Percentiles rank a stretch among this genome's conserved stretches.
These are phyloP conservation scores for Pluvialis apricaria DNA, from an alignment of 2,113 vertebrate genomes.

Conservation along the genomic window DNA sequence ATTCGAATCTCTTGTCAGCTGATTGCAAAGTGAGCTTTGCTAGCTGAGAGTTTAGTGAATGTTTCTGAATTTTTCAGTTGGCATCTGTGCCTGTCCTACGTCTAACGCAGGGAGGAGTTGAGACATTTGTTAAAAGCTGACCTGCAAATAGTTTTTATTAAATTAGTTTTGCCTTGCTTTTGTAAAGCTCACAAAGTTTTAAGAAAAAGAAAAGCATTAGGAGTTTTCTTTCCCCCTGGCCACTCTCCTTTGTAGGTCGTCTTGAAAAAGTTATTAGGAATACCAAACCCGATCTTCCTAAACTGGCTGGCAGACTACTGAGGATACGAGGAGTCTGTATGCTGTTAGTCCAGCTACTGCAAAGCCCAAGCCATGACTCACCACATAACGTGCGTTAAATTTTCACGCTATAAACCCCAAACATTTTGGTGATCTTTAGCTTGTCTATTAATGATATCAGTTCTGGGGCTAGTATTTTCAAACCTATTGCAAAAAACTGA, in stretches of 20 bases:
- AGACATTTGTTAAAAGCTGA: background rate
- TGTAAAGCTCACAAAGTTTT: background rate
- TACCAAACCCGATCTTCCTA: background rate
- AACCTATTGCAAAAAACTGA: background rate
- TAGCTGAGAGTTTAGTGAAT: background rate
- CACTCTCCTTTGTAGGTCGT: background rate
- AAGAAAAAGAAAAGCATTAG: background rate
- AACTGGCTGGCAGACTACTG: background rate
- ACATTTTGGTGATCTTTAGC: background rate
- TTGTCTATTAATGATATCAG: background rate
- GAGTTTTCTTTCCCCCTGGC: background rate
- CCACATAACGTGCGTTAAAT: background rate
- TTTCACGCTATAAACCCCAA: background rate
- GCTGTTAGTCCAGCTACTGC: background rate
- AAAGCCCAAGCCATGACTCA: background rate
- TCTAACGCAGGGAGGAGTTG: background rate
- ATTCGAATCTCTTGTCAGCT: background rate
- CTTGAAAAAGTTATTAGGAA: background rate
- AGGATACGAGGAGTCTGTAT: background rate
- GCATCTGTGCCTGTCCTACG: background rate
- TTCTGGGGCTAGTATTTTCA: background rate
- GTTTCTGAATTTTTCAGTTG: background rate
- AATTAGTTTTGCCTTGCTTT: background rate
- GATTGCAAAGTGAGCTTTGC: background rate
- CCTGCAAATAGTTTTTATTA: background rate